phyloP scores from a whole-genome alignment of 2,113 vertebrate species.

The Machaerirhynchus nigripectus region DNA sequence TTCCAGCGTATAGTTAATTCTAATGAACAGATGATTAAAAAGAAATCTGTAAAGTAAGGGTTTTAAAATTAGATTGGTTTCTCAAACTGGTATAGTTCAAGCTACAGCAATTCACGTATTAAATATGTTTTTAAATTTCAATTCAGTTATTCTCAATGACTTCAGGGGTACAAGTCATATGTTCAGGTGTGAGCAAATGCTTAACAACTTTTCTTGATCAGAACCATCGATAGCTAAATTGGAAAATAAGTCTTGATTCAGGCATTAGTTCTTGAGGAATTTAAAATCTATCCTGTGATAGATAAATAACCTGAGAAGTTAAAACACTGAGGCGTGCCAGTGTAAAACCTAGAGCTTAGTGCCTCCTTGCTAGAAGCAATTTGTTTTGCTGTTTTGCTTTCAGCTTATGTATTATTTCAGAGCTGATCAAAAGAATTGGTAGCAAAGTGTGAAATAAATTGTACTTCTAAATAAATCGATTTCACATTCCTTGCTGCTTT shows the following conservation, averaged over 20 bases:
- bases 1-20: neutral
- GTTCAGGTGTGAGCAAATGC: neutral
- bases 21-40: neutral
- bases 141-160: neutral
- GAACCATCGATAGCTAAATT: neutral
- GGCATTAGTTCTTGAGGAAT: neutral
- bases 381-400: conserved; percentile 68
- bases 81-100: neutral
- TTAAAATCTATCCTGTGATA: neutral
- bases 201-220: neutral
- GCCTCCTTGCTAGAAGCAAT: conserved; percentile 34
- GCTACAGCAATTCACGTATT: neutral
- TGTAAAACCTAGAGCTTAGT: conserved; percentile 8
- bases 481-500: conserved; percentile 74
- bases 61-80: conserved; percentile 21
- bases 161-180: neutral
- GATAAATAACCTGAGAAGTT: conserved; percentile 31
- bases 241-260: neutral
- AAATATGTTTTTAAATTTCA: neutral
- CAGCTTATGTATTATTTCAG: conserved; percentile 60
- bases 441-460: conserved; percentile 72
- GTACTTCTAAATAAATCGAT: conserved; percentile 71
- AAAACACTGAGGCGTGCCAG: neutral
- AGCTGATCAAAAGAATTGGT: conserved; percentile 72
- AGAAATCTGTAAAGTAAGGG: neutral